Evolutionary conservation across 2,797 vertebrate genomes (phyloP).

Genomic region (Parambassis ranga): DNA sequence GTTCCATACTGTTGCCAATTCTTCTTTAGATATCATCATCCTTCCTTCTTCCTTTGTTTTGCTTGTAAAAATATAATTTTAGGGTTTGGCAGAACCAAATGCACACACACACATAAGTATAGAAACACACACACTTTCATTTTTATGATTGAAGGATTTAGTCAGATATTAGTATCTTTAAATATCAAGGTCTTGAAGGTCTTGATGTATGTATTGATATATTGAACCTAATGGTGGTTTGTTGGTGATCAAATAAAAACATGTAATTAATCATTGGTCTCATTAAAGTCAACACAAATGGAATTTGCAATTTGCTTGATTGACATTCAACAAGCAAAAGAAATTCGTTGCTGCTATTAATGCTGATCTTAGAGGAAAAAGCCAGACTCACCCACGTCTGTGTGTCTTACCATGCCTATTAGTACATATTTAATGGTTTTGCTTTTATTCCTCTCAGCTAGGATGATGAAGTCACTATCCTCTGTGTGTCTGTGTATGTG

Average conservation of each 20-base stretch:
- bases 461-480: conserved; percentile 27
- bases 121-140: no score
- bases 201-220: no score
- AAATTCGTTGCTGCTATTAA: background rate
- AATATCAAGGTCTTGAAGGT: no score
- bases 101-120: no score
- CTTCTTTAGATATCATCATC: no score
- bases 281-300: conserved; percentile 8
- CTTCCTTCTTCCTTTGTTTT: no score
- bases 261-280: background rate
- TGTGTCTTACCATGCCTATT: background rate
- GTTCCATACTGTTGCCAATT: no score
- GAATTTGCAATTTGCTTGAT: background rate
- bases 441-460: conserved; percentile 22
- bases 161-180: no score
- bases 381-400: background rate
- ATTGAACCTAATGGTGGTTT: background rate
- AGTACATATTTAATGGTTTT: background rate
- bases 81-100: no score
- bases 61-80: no score
- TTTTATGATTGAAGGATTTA: background rate
- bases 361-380: background rate
- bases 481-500: conserved; percentile 2
- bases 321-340: background rate
- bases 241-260: background rate